phyloP scores from a whole-genome alignment of 2,797 vertebrate species.

The Falco rusticolus region DNA sequence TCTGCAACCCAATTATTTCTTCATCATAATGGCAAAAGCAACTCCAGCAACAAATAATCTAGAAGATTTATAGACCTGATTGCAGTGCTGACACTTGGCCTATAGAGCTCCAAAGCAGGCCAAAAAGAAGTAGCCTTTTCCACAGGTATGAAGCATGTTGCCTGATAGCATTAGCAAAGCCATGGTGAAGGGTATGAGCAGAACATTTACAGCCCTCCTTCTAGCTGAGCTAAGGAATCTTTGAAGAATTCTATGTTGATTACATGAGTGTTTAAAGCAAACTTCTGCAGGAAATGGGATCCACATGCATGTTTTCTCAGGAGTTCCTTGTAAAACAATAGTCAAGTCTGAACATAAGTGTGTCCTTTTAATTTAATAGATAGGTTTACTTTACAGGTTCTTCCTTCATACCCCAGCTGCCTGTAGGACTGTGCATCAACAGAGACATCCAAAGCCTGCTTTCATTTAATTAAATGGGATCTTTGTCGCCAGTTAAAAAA shows the following conservation, averaged over 20 bases:
- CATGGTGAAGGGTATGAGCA: slow-evolving; percentile 22
- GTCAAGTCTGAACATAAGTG: slow-evolving; percentile 42
- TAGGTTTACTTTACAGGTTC: slow-evolving; percentile 18
- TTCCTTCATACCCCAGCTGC: neutral
- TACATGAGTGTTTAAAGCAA: slow-evolving; percentile 67
- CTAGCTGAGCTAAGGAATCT: slow-evolving; percentile 32
- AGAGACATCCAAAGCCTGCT: slow-evolving; percentile 12
- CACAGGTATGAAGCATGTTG: slow-evolving; percentile 55
- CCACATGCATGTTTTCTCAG: slow-evolving; percentile 59
- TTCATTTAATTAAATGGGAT: slow-evolving; percentile 50
- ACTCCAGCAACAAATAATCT: slow-evolving; percentile 61
- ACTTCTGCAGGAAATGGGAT: slow-evolving; percentile 70
- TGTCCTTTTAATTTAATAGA: slow-evolving; percentile 25
- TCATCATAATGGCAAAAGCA: slow-evolving; percentile 71
- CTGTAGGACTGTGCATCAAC: neutral
- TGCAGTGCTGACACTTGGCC: neutral
- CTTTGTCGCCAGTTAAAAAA: neutral
- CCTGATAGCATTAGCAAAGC: slow-evolving; percentile 39
- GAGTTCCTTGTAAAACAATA: slow-evolving; percentile 61
- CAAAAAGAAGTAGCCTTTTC: slow-evolving; percentile 21
- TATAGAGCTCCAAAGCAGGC: neutral
- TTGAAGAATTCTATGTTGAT: slow-evolving; percentile 63
- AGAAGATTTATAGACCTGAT: slow-evolving; percentile 61
- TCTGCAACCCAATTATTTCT: slow-evolving; percentile 64
- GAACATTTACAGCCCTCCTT: slow-evolving; percentile 28